Percentiles rank a stretch among this genome's conserved stretches.
Conservation (phyloP, 2,888 invertebrate genomes). For the Drosophila pseudotakahashii region DNA sequence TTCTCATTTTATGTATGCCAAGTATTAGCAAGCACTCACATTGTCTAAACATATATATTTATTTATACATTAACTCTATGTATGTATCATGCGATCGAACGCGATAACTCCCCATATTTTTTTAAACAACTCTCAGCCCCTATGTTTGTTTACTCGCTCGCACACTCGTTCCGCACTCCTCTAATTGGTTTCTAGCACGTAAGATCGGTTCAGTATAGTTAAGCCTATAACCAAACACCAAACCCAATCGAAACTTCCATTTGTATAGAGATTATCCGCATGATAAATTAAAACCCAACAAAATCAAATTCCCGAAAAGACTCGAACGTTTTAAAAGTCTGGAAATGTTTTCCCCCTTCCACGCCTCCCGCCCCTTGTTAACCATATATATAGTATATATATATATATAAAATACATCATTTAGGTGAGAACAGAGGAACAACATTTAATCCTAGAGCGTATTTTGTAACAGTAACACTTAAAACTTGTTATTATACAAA, state of each 20-base stretch:
- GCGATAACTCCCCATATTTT: background rate
- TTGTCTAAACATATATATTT: conserved; percentile 18
- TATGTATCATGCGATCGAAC: conserved; percentile 8
- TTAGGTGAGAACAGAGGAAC: conserved; percentile 1
- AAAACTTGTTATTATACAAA: conserved; percentile 26
- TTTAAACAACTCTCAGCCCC: background rate
- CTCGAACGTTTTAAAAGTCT: conserved; percentile 6
- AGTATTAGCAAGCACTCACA: conserved; percentile 44
- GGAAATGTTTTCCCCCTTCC: conserved; percentile 13
- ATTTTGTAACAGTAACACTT: conserved; percentile 14
- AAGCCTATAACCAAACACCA: conserved; percentile 3
- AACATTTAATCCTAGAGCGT: conserved; percentile 14
- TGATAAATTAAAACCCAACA: background rate
- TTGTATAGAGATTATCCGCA: conserved; percentile 1
- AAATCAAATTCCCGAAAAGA: background rate
- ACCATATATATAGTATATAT: conserved; percentile 1
- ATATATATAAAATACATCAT: background rate
- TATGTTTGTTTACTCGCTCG: conserved; percentile 7
- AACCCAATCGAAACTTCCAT: conserved; percentile 32
- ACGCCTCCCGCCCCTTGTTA: conserved; percentile 10
- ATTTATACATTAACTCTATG: conserved; percentile 31
- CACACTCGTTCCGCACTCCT: conserved; percentile 17
- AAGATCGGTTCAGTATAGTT: conserved; percentile 18
- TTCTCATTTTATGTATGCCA: conserved; percentile 37
- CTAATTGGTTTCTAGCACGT: conserved; percentile 23